Conservation (phyloP, 1,140 invertebrate genomes). For the Drosophila tristis region DNA sequence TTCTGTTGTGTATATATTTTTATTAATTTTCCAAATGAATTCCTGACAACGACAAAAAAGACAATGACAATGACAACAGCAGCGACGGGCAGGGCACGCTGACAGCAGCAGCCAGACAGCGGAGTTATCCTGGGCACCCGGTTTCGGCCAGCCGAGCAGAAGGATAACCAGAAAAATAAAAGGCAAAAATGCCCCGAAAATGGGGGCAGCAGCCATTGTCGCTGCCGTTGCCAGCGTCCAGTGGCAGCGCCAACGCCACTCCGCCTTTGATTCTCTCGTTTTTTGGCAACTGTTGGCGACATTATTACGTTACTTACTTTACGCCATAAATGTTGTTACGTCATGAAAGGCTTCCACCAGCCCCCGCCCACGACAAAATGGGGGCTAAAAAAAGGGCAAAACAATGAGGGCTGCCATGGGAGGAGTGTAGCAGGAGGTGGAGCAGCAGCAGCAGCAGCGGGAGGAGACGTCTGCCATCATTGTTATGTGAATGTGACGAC, state of each 20-base stretch:
- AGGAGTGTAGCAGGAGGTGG: background rate
- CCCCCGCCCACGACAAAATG: constrained; percentile 14
- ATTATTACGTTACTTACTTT: constrained; percentile 79
- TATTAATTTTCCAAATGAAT: constrained; percentile 83
- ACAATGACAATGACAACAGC: constrained; percentile 46
- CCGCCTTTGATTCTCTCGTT: constrained; percentile 18
- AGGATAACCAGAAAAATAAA: constrained; percentile 41
- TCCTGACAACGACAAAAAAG: constrained; percentile 64
- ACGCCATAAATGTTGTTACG: constrained; percentile 80
- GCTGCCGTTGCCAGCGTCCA: constrained; percentile 22
- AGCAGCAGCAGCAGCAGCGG: constrained; percentile 8
- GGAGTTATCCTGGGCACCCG: constrained; percentile 38
- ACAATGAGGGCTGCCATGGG: constrained; percentile 40
- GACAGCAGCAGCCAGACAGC: constrained; percentile 33
- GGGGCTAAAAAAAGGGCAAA: constrained; percentile 52
- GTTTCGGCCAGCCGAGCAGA: constrained; percentile 3
- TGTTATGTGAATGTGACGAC: constrained; percentile 84
- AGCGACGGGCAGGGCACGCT: background rate
- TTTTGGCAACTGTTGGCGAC: constrained; percentile 78
- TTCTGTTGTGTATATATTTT: constrained; percentile 57
- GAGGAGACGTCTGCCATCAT: constrained; percentile 68
- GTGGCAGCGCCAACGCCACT: constrained; percentile 36
- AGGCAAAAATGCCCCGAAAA: constrained; percentile 7
- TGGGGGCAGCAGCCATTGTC: constrained; percentile 61
- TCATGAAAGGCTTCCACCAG: constrained; percentile 47